phyloP scores from a whole-genome alignment of 2,797 vertebrate species.

The Myotis findleyi region DNA sequence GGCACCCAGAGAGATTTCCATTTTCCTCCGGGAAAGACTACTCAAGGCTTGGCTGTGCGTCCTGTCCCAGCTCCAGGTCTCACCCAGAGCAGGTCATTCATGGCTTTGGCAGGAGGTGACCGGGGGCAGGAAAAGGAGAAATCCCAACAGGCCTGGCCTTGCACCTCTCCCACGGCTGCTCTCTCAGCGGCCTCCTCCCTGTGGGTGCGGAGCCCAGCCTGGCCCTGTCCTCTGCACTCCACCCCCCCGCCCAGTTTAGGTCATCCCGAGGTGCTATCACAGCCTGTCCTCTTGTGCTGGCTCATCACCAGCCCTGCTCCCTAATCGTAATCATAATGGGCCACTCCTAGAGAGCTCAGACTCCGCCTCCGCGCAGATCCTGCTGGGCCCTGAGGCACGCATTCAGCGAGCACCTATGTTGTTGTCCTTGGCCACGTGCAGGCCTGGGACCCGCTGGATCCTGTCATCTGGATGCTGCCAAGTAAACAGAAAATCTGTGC shows the following conservation, averaged over 20 bases:
- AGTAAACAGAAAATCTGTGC: background rate
- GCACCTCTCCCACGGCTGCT: background rate
- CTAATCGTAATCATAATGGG: background rate
- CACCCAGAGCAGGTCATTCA: background rate
- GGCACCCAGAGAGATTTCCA: background rate
- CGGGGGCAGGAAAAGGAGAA: background rate
- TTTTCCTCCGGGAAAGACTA: background rate
- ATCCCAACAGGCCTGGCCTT: background rate
- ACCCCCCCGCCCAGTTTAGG: background rate
- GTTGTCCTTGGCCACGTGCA: background rate
- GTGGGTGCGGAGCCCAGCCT: background rate
- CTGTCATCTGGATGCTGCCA: background rate
- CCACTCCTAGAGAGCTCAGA: background rate
- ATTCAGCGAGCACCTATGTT: fast-evolving
- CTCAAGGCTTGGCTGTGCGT: background rate
- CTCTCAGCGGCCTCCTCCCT: background rate
- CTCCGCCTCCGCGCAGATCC: background rate
- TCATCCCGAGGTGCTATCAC: background rate
- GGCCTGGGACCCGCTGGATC: background rate
- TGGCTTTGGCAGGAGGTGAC: background rate
- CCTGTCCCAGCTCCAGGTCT: background rate
- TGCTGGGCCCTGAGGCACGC: background rate
- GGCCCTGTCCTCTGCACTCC: background rate
- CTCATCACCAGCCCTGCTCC: background rate
- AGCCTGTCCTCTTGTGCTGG: background rate